Base-by-base conservation (phyloP, 2,888 invertebrate genomes). In the Nomada fucata region DNA sequence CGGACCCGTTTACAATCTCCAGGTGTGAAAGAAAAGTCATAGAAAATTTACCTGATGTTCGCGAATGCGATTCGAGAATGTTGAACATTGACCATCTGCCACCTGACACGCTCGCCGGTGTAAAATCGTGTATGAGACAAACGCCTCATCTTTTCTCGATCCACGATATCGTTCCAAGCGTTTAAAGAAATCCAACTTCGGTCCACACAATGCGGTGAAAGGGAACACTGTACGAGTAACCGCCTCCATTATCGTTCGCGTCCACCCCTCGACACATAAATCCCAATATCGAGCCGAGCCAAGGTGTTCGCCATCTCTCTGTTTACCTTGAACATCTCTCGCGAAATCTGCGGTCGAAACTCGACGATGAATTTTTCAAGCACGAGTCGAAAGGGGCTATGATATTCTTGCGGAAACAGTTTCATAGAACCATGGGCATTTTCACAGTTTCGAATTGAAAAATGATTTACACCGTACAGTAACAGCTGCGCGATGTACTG, bases 51-150 rank as follows among this genome's bases (percentile, higher is more conserved):
- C 93, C 93, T 93, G 86, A 92, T 91, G 15, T 89, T 88, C 57
- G 93, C 93, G 82, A 88, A 91, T 88, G 89, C 90, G 71, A 93
- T 91, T 61, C 91, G 93, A 23, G 89, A 90, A 53, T 90, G 92
- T 59, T 89, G 91, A 18, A 93, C 92, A 79, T 93, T 93, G 79
- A 90, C 92, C 93, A 93, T 93, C 84, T 93, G 93, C 93, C 93
- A 93, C 86, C 91, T 90, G 70, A 93, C 86, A 44, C 91, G 91
- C 61, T 92, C 93, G 72, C 91, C 91, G 44, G 91, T 90, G 77
- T 93, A 93, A 65, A 92, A 93, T 52, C 86, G 89, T 44, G 91
- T 87, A 53, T 86, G 83, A 53, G 91, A 88, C 57, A 89, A 85
- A 53, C 91, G 89, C 87, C 89, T 91, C 79, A 90, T 90, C 36